Conservation (phyloP, 2,113 vertebrate species). For the Ptychochromis oligacanthus region DNA sequence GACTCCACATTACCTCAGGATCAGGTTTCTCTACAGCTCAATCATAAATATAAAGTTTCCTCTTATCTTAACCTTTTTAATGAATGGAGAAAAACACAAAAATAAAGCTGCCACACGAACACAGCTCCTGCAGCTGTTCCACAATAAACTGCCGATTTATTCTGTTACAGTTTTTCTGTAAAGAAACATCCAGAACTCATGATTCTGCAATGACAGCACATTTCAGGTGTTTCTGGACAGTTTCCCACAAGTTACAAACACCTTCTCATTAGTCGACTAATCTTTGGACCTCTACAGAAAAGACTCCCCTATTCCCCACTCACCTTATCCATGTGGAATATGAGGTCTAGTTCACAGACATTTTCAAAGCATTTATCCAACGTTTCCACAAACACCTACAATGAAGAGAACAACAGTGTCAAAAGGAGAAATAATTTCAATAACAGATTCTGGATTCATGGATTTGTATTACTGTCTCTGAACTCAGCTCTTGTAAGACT, state of each 20-base stretch:
- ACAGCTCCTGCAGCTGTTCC: background rate
- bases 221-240: background rate
- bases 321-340: slow-evolving; percentile 97
- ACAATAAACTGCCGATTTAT: no score
- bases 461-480: background rate
- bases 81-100: background rate
- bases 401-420: background rate
- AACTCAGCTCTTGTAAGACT: background rate
- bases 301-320: background rate
- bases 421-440: background rate
- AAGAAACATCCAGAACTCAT: background rate
- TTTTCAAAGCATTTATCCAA: slow-evolving; percentile 98
- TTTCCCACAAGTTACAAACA: background rate
- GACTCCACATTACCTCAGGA: background rate
- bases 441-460: background rate
- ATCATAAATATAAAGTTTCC: background rate
- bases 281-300: background rate
- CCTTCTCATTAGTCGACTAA: background rate
- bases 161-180: background rate
- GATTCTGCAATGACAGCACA: background rate
- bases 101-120: background rate
- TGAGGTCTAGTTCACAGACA: slow-evolving; percentile 94
- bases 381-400: slow-evolving; percentile 94
- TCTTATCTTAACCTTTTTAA: background rate
- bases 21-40: background rate